Evolutionary conservation across 2,888 invertebrate species (phyloP).

Genomic region (Hyposoter dolosus): DNA sequence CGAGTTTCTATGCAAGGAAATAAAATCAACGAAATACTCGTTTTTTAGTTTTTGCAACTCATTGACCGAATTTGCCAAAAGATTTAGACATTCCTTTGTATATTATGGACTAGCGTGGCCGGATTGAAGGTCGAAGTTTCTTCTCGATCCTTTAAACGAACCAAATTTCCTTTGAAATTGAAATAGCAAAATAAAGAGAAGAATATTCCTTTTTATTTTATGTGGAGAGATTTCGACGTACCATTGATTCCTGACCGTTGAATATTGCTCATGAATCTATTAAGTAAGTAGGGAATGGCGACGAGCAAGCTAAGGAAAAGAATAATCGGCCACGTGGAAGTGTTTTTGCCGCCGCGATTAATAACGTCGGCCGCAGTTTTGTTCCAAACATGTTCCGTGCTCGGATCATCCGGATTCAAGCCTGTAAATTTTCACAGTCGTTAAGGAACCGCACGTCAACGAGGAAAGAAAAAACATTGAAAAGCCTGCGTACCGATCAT

Average conservation of each 20-base stretch:
- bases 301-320: constrained; percentile 95
- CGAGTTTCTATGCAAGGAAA: too few relatives aligned
- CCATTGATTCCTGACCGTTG: constrained; percentile 74
- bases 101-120: too few relatives aligned
- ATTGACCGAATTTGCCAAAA: too few relatives aligned
- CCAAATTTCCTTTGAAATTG: too few relatives aligned
- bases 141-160: too few relatives aligned
- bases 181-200: too few relatives aligned
- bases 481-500: constrained; percentile 86
- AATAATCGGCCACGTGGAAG: constrained; percentile 94
- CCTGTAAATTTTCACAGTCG: constrained; percentile 73
- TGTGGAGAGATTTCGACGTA: constrained; percentile 59
- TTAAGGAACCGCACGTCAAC: neutral
- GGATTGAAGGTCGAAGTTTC: too few relatives aligned
- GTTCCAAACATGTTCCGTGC: constrained; percentile 82
- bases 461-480: neutral
- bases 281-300: constrained; percentile 94
- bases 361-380: constrained; percentile 83
- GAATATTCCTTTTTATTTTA: neutral
- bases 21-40: too few relatives aligned
- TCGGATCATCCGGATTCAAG: constrained; percentile 78
- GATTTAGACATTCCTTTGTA: too few relatives aligned
- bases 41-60: too few relatives aligned
- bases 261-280: constrained; percentile 78
- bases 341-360: constrained; percentile 81